phyloP scores from a whole-genome alignment of 1,140 invertebrate species.

The Bemisia tabaci region DNA sequence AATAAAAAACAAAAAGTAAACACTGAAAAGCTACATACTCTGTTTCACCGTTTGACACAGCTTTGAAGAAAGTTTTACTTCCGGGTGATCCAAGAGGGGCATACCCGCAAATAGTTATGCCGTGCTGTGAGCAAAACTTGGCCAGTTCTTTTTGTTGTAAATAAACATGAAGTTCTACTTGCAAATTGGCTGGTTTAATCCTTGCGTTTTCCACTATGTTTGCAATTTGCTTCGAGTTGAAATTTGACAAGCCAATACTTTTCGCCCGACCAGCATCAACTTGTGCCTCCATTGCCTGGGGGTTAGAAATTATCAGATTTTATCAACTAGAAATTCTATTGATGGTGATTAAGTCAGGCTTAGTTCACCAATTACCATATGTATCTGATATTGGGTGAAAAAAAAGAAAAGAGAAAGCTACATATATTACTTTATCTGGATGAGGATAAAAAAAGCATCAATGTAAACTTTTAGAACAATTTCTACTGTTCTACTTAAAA shows the following conservation, averaged over 20 bases:
- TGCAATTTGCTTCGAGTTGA: conserved; percentile 26
- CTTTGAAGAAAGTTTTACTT: conserved; percentile 25
- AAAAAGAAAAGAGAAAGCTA: too few species aligned
- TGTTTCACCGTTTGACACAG: neutral
- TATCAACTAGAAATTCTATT: too few species aligned
- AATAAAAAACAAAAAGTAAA: too few species aligned
- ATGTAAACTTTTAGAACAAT: too few species aligned
- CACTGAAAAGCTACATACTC: neutral
- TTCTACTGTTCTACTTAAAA: too few species aligned
- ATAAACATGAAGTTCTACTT: conserved; percentile 71
- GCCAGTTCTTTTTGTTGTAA: conserved; percentile 62
- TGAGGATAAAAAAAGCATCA: too few species aligned
- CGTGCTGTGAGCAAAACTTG: conserved; percentile 52
- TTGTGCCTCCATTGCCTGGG: conserved; percentile 26
- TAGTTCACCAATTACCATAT: too few species aligned
- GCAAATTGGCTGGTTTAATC: conserved; percentile 29
- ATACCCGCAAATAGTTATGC: conserved; percentile 67
- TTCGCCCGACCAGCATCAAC: conserved; percentile 21
- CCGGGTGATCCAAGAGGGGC: conserved; percentile 64
- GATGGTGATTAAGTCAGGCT: too few species aligned
- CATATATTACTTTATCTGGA: too few species aligned
- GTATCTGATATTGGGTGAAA: too few species aligned
- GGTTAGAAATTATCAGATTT: conserved; percentile 8
- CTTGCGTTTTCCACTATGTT: conserved; percentile 20
- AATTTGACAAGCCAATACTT: conserved; percentile 31